Conservation (phyloP, 1,140 invertebrate genomes). For the Orussus abietinus region DNA sequence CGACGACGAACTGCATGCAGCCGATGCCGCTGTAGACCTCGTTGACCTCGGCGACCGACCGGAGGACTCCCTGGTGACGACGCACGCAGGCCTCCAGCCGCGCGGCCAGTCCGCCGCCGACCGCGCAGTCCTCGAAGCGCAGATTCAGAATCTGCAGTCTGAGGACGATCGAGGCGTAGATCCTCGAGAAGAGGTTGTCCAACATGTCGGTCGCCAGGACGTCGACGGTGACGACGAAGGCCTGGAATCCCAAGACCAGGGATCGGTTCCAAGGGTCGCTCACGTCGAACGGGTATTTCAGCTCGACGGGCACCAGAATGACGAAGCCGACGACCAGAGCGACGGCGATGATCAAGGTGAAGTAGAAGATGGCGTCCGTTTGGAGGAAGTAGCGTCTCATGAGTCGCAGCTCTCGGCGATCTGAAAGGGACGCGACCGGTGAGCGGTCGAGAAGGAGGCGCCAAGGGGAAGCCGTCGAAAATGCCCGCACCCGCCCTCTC, state of each 20-base stretch:
- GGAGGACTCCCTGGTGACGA: slow-evolving; percentile 27
- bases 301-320: too few species aligned
- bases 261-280: slow-evolving; percentile 16
- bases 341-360: too few species aligned
- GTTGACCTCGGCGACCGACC: slow-evolving; percentile 24
- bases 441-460: too few species aligned
- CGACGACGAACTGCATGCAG: slow-evolving; percentile 27
- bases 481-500: too few species aligned
- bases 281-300: slow-evolving; percentile 27
- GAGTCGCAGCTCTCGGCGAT: too few species aligned
- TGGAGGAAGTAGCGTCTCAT: too few species aligned
- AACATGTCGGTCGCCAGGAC: slow-evolving; percentile 24
- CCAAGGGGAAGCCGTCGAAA: too few species aligned
- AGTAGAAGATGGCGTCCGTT: too few species aligned
- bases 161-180: slow-evolving; percentile 16
- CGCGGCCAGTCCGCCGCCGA: slow-evolving; percentile 9
- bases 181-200: slow-evolving; percentile 13
- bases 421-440: too few species aligned
- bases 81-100: slow-evolving; percentile 20
- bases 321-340: too few species aligned
- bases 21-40: slow-evolving; percentile 23
- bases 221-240: slow-evolving; percentile 14
- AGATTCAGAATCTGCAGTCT: slow-evolving; percentile 18
- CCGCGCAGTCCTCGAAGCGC: slow-evolving; percentile 21
- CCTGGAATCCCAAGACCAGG: slow-evolving; percentile 22